Percentiles rank a stretch among this genome's conserved stretches.
These are phyloP conservation scores for Endomychus coccineus DNA, from an alignment of 2,888 invertebrate species.

Conservation along the genomic window DNA sequence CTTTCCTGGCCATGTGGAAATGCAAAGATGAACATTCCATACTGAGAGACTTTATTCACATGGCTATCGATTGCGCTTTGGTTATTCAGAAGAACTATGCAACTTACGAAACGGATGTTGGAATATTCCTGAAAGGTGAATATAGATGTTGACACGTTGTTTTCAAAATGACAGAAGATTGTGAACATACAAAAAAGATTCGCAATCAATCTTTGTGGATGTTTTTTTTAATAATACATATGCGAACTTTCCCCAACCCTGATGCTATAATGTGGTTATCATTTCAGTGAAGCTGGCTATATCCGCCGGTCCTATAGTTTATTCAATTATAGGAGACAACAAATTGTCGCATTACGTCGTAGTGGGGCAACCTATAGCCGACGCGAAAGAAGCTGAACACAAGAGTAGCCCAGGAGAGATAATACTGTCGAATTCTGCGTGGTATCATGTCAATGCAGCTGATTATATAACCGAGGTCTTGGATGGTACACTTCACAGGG, in stretches of 20 bases:
- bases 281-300: conserved; percentile 56
- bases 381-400: conserved; percentile 49
- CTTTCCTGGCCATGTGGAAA: conserved; percentile 62
- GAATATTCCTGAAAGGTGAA: conserved; percentile 52
- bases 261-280: no score
- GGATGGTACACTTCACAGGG: conserved; percentile 46
- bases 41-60: conserved; percentile 55
- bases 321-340: conserved; percentile 51
- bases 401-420: conserved; percentile 54
- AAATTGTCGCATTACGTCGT: conserved; percentile 52
- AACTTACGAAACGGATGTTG: conserved; percentile 54
- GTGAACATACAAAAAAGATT: no score
- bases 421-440: conserved; percentile 51
- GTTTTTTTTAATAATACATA: no score
- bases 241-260: no score
- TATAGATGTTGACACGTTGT: no score
- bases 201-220: no score
- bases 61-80: conserved; percentile 59
- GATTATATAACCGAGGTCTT: conserved; percentile 52
- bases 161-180: no score
- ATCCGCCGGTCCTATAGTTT: conserved; percentile 52
- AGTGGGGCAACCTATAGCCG: conserved; percentile 56
- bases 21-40: conserved; percentile 43
- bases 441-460: conserved; percentile 53
- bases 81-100: conserved; percentile 61